Base-by-base conservation (phyloP, 2,888 invertebrate genomes). In the Venustoraphidia nigricollis region DNA sequence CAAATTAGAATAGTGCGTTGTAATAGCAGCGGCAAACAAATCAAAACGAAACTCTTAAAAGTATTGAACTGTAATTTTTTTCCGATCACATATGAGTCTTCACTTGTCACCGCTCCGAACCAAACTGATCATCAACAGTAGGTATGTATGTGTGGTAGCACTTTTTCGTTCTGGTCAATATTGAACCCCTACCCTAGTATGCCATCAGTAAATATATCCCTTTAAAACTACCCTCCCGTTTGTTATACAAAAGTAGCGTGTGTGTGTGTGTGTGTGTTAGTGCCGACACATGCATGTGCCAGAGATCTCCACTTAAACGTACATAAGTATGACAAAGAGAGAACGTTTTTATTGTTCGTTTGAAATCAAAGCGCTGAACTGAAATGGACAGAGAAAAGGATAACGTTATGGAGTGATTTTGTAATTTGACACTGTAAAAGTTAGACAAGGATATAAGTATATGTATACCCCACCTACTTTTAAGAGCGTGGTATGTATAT, bases 111-210 rank as follows among this genome's bases (percentile, higher is more conserved):
- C 6, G 27, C 27, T 27, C 27, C 27, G 27, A 27, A 27, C 27
- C 27, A 27, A 27, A 27, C 27, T 27, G 27, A 27, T 27, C 27
- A 27, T 6, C 27, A 27, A 27, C 27, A 27, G 27, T 27, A 27
- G 27, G 27, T 27, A 27, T 27, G 27, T 27, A 27, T 27, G 27
- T 27, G 27, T 27, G 27, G 27, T 27, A 27, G 27, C 27, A 64
- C 61, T 66, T 67, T 66, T 66, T 65, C 65, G 60, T 60, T 58
- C 60, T 60, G 62, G 60, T 62, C 59, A 60, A 57, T 61, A 62
- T 63, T 60, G 60, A 61, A 59, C 63, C 60, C 60, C 62, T 62
- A 60, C 63, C 60, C 45, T 45, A 34, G 36, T 10, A 34, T 10
- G n/a, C 13, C 34, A 36, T 34, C 44, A 44, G 44, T 44, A 44